Evolutionary conservation across 2,888 invertebrate species (phyloP).

Genomic region (Eilema griseolum): DNA sequence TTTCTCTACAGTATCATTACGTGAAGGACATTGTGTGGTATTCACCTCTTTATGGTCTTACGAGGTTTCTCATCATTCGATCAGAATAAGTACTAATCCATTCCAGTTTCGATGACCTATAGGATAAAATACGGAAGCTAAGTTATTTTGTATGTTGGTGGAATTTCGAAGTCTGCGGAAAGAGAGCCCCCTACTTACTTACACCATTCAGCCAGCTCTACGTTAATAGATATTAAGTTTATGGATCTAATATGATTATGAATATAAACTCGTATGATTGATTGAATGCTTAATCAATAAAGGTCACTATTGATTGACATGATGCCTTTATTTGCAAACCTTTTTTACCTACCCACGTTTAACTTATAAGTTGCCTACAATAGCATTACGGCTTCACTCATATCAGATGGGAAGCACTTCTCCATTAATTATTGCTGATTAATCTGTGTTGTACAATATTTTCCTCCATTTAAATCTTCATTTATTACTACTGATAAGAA

Average conservation of each 20-base stretch:
- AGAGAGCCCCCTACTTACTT: not conserved
- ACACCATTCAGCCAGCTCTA: not conserved
- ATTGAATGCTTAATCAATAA: constrained; percentile 1
- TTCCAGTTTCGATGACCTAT: too few species aligned
- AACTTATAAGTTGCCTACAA: constrained; percentile 29
- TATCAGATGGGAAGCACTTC: constrained; percentile 34
- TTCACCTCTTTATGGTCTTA: too few species aligned
- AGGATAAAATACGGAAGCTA: too few species aligned
- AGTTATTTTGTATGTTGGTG: not conserved
- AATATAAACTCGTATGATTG: not conserved
- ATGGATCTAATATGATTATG: too few species aligned
- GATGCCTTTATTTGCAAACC: constrained; percentile 17
- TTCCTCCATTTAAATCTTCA: constrained; percentile 44
- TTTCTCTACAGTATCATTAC: too few species aligned
- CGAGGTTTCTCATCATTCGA: too few species aligned
- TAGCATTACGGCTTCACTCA: constrained; percentile 29
- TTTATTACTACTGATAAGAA: constrained; percentile 46
- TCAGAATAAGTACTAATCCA: too few species aligned
- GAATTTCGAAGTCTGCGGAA: not conserved
- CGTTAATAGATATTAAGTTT: too few species aligned
- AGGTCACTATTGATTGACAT: constrained; percentile 13
- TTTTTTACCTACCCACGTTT: constrained; percentile 35
- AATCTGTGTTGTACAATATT: constrained; percentile 49
- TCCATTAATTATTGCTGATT: constrained; percentile 45
- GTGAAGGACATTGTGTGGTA: too few species aligned